Percentiles rank a stretch among this genome's conserved stretches.
Conservation (phyloP, 2,113 vertebrate species). For the Lepus timidus region DNA sequence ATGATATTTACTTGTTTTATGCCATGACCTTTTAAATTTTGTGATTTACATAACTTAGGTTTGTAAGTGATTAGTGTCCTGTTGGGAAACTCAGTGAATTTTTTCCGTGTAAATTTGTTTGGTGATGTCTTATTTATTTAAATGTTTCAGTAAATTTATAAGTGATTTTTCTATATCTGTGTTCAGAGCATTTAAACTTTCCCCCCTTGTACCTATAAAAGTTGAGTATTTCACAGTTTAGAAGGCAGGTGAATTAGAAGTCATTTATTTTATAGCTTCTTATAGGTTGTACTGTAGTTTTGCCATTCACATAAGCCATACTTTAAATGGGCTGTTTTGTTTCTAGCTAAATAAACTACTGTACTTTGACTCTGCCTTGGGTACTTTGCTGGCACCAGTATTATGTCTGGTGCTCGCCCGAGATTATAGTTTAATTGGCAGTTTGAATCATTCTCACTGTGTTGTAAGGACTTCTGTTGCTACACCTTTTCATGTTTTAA, state of each 20-base stretch:
- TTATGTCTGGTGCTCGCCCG: neutral
- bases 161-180: slow-evolving; percentile 10
- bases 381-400: neutral
- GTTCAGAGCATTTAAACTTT: slow-evolving; percentile 53
- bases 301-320: neutral
- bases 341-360: neutral
- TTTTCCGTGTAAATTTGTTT: slow-evolving; percentile 36
- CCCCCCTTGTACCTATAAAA: neutral
- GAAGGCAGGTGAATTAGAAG: neutral
- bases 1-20: slow-evolving; percentile 46
- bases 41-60: slow-evolving; percentile 42
- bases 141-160: slow-evolving; percentile 21
- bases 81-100: slow-evolving; percentile 18
- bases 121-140: neutral
- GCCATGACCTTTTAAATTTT: slow-evolving; percentile 18
- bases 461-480: neutral
- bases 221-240: slow-evolving; percentile 37
- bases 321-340: slow-evolving; percentile 18
- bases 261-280: slow-evolving; percentile 34
- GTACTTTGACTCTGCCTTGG: neutral
- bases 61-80: slow-evolving; percentile 39
- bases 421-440: neutral
- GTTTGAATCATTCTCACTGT: neutral
- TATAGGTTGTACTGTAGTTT: slow-evolving; percentile 25
- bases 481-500: neutral